Evolutionary conservation across 2,888 invertebrate genomes (phyloP).

Genomic region (Gasteruption jaculator): DNA sequence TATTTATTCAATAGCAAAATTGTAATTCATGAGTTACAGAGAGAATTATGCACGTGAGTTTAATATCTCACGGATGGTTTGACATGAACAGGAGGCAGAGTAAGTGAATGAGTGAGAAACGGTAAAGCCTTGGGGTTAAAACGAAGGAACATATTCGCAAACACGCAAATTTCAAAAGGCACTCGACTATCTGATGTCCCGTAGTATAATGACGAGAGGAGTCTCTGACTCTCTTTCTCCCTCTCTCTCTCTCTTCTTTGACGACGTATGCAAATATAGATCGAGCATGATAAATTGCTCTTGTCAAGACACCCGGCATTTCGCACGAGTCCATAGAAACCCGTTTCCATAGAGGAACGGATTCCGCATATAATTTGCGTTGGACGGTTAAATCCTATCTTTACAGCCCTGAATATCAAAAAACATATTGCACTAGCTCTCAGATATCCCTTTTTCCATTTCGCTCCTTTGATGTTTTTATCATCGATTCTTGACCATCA

Average conservation of each 20-base stretch:
- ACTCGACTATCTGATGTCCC: conserved; percentile 50
- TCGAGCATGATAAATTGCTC: conserved; percentile 52
- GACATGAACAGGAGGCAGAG: conserved; percentile 30
- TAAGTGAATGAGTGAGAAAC: conserved; percentile 11
- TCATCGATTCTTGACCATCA: too few relatives aligned
- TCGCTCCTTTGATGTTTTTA: too few relatives aligned
- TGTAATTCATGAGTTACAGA: too few relatives aligned
- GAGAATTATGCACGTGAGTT: too few relatives aligned
- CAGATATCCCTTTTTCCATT: too few relatives aligned
- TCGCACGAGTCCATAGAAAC: conserved; percentile 49
- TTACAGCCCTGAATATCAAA: too few relatives aligned
- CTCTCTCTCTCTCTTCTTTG: conserved; percentile 25
- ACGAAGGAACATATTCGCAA: conserved; percentile 43
- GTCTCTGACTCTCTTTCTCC: conserved; percentile 11
- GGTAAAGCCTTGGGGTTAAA: conserved; percentile 17
- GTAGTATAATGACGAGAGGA: conserved; percentile 40
- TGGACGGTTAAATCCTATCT: conserved; percentile 37
- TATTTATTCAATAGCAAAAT: too few relatives aligned
- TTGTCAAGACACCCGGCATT: conserved; percentile 50
- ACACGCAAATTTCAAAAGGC: conserved; percentile 51
- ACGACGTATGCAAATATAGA: conserved; percentile 52
- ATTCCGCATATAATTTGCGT: conserved; percentile 43
- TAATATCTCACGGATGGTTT: conserved; percentile 43
- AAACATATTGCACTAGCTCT: too few relatives aligned
- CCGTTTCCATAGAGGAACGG: conserved; percentile 40